Conservation (phyloP, 1,140 invertebrate genomes). For the Proctacanthus coquilletti region DNA sequence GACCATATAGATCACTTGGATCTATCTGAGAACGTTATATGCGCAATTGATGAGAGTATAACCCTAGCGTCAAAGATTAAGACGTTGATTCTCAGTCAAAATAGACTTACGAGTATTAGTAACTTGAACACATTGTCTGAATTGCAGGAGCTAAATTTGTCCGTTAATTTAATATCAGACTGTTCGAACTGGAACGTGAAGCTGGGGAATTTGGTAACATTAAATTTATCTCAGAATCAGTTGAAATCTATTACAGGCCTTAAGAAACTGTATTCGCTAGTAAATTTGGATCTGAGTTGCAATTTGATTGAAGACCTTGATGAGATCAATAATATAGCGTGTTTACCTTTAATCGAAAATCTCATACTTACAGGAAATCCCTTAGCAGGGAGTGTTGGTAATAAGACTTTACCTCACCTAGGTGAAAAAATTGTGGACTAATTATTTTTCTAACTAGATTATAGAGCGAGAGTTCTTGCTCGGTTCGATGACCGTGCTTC, state of each 20-base stretch:
- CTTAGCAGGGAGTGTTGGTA: constrained; percentile 44
- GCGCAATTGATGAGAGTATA: constrained; percentile 62
- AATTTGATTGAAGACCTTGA: constrained; percentile 68
- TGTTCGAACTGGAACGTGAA: constrained; percentile 67
- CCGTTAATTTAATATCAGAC: constrained; percentile 53
- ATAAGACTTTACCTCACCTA: constrained; percentile 1
- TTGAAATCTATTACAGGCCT: constrained; percentile 61
- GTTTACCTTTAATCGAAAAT: constrained; percentile 72
- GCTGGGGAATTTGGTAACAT: constrained; percentile 71
- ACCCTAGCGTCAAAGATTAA: constrained; percentile 62
- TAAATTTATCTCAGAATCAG: constrained; percentile 79
- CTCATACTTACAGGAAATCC: constrained; percentile 78
- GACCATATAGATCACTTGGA: constrained; percentile 48
- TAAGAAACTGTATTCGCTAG: constrained; percentile 68
- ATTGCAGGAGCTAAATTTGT: constrained; percentile 58
- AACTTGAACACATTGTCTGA: constrained; percentile 64
- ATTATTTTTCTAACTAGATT: constrained; percentile 44
- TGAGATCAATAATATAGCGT: constrained; percentile 63
- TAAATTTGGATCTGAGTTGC: constrained; percentile 69
- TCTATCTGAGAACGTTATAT: constrained; percentile 65
- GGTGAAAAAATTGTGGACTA: background rate
- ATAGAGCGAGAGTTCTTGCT: constrained; percentile 76
- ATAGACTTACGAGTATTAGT: constrained; percentile 55
- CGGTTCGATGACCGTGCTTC: constrained; percentile 60
- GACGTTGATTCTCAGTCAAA: constrained; percentile 55